A percentile compares a stretch with the other conserved stretches of the same genome.
phyloP scores from a whole-genome alignment of 2,888 invertebrate species.

The Erebia ligea region DNA sequence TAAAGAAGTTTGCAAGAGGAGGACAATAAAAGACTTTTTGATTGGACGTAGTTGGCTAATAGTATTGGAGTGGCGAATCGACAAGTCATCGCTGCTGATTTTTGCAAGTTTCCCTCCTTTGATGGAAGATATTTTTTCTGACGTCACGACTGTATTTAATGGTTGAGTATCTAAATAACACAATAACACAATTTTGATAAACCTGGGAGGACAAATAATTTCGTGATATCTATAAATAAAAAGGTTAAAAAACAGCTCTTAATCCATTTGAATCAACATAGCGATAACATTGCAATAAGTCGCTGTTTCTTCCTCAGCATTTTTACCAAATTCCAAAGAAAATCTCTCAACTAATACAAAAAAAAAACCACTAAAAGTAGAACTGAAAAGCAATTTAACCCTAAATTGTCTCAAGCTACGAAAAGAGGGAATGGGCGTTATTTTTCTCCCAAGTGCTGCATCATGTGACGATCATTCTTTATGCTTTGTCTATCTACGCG shows the following conservation, averaged over 20 bases:
- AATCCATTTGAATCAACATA: too few species aligned
- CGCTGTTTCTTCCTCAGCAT: too few species aligned
- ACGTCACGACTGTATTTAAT: constrained; percentile 46
- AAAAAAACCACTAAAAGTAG: background rate
- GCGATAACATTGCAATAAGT: too few species aligned
- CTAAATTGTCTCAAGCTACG: constrained; percentile 56
- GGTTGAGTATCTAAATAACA: background rate
- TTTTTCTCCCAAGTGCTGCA: constrained; percentile 70
- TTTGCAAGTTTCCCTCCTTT: constrained; percentile 58
- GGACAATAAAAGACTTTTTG: constrained; percentile 37
- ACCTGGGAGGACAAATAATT: too few species aligned
- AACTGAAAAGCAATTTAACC: constrained; percentile 52
- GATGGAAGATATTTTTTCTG: constrained; percentile 43
- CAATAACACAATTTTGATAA: too few species aligned
- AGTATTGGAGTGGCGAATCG: constrained; percentile 47
- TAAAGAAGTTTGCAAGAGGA: constrained; percentile 35
- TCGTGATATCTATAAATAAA: too few species aligned
- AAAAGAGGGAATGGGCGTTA: constrained; percentile 56
- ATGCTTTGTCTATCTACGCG: constrained; percentile 67
- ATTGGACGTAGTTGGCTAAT: constrained; percentile 26
- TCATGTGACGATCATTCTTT: constrained; percentile 79
- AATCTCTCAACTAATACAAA: background rate
- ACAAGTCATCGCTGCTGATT: constrained; percentile 76
- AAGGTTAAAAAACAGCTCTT: too few species aligned
- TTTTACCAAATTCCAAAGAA: background rate